Conservation (phyloP, 2,797 vertebrate species). For the Sebastes oblongus region DNA sequence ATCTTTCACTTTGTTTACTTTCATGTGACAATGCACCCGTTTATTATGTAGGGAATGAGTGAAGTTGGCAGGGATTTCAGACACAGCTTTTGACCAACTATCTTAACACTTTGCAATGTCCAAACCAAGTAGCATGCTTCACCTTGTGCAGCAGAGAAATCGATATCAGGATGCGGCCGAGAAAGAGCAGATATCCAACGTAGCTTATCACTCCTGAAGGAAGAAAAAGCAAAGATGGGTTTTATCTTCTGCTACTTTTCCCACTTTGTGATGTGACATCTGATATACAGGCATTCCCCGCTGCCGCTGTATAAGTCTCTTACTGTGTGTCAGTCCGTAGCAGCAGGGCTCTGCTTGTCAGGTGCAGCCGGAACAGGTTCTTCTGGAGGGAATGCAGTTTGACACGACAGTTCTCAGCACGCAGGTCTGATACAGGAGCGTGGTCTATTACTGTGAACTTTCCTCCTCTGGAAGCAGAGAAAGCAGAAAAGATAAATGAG, state of each 20-base stretch:
- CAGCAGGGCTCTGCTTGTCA: slow-evolving; percentile 83
- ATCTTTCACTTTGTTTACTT: neutral
- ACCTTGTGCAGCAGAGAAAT: slow-evolving; percentile 90
- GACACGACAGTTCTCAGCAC: slow-evolving; percentile 90
- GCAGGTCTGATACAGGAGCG: slow-evolving; percentile 85
- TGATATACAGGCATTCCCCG: neutral
- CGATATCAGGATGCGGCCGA: slow-evolving; percentile 83
- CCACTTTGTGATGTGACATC: neutral
- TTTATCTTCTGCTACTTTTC: neutral
- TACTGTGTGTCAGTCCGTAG: slow-evolving; percentile 93
- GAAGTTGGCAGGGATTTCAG: neutral
- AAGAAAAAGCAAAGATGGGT: neutral
- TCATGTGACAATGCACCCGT: neutral
- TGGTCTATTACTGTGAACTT: slow-evolving; percentile 93
- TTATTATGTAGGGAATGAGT: neutral
- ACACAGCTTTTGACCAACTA: neutral
- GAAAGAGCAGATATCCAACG: slow-evolving; percentile 96
- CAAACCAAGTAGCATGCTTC: slow-evolving; percentile 36
- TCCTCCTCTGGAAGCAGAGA: slow-evolving; percentile 77
- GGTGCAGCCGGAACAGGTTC: slow-evolving; percentile 91
- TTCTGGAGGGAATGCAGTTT: slow-evolving; percentile 92
- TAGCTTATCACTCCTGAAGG: slow-evolving; percentile 93
- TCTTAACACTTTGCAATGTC: neutral
- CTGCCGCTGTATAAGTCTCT: slow-evolving; percentile 56
- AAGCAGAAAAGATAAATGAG: neutral